These are phyloP conservation scores for Leucopsar rothschildi DNA, from an alignment of 2,113 vertebrate genomes.

Conservation along the genomic window DNA sequence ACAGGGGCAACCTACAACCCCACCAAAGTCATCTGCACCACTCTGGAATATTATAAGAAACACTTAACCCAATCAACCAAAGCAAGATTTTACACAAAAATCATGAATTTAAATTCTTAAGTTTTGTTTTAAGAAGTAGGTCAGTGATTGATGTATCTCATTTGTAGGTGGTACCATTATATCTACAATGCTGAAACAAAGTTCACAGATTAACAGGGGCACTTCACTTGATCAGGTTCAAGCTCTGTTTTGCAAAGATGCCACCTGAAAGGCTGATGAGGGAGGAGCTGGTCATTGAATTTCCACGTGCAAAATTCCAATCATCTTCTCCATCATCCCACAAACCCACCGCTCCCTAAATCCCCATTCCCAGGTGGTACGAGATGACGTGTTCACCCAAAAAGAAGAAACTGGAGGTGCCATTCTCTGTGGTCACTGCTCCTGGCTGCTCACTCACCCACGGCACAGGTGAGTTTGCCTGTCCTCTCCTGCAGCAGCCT, in stretches of 20 bases:
- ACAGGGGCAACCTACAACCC: not conserved
- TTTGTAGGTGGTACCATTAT: not conserved
- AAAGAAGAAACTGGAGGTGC: fast-evolving
- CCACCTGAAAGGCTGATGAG: not conserved
- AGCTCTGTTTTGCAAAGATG: not conserved
- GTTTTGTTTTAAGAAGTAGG: not conserved
- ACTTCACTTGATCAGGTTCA: not conserved
- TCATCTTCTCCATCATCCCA: not conserved
- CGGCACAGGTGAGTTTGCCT: slow-evolving; percentile 91
- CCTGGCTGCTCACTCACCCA: slow-evolving; percentile 72
- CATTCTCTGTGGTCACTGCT: fast-evolving
- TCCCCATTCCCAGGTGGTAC: not conserved
- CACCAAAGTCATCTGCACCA: not conserved
- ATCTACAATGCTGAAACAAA: not conserved
- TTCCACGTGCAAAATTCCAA: not conserved
- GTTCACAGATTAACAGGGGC: not conserved
- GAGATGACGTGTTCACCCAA: fast-evolving
- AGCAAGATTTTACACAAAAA: not conserved
- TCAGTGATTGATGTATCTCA: not conserved
- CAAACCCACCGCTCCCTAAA: not conserved
- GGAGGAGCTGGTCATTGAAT: not conserved
- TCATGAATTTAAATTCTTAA: not conserved
- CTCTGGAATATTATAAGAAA: not conserved
- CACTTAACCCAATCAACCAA: not conserved
- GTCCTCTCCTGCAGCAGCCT: slow-evolving; percentile 92